Evolutionary conservation across 2,888 invertebrate genomes (phyloP).

Genomic region (Chloroclystis v-ata): DNA sequence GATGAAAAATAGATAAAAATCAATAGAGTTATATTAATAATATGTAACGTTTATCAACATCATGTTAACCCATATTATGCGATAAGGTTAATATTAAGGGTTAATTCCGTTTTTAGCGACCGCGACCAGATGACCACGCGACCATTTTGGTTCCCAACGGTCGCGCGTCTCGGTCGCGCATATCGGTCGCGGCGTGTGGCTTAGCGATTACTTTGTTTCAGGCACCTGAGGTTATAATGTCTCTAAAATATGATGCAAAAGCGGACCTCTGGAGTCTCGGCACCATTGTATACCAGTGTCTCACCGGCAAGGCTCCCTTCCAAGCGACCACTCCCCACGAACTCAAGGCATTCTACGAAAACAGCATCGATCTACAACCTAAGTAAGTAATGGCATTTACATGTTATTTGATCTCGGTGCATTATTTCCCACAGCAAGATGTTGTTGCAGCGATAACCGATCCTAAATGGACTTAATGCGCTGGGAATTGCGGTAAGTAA

Average conservation of each 20-base stretch:
- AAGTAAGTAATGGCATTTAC: slow-evolving; percentile 79
- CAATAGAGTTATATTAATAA: too few species aligned
- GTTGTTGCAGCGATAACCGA: not conserved
- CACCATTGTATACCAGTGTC: slow-evolving; percentile 98
- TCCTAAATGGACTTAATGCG: not conserved
- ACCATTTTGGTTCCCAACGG: too few species aligned
- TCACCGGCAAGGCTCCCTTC: slow-evolving; percentile 99
- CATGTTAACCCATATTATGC: too few species aligned
- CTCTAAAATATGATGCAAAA: slow-evolving; percentile 98
- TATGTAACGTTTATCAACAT: too few species aligned
- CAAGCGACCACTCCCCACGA: slow-evolving; percentile 98
- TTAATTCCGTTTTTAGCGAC: too few species aligned
- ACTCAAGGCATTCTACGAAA: slow-evolving; percentile 97
- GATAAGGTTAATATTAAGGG: too few species aligned
- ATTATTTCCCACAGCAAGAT: not conserved
- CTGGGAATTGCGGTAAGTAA: not conserved
- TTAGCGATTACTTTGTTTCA: slow-evolving; percentile 39
- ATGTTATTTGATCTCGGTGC: not conserved
- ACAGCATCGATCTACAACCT: slow-evolving; percentile 92
- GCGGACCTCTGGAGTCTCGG: slow-evolving; percentile 99
- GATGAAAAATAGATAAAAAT: too few species aligned
- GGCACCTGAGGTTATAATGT: slow-evolving; percentile 99
- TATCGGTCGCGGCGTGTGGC: too few species aligned
- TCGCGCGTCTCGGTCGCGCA: too few species aligned
- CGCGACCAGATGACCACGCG: too few species aligned